These are phyloP conservation scores for Sialis fuliginosa DNA, from an alignment of 2,888 invertebrate species.

Conservation along the genomic window DNA sequence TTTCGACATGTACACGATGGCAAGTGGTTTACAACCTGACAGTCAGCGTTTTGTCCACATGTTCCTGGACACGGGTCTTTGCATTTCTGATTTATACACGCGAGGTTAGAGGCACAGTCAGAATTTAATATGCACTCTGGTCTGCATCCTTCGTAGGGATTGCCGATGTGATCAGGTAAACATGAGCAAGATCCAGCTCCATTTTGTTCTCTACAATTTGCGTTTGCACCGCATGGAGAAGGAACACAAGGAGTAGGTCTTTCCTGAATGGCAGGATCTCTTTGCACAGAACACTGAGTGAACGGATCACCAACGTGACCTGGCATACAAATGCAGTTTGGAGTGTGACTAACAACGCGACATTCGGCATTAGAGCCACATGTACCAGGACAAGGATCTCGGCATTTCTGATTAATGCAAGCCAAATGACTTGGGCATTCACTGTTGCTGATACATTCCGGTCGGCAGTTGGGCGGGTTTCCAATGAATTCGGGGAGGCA, in stretches of 20 bases:
- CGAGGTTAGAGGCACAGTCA: constrained; percentile 43
- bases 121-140: constrained; percentile 48
- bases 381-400: constrained; percentile 51
- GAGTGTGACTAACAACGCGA: constrained; percentile 55
- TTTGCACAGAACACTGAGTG: constrained; percentile 32
- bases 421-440: constrained; percentile 52
- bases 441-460: constrained; percentile 62
- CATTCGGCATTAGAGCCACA: constrained; percentile 61
- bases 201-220: constrained; percentile 43
- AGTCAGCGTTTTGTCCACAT: constrained; percentile 48
- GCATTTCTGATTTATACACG: constrained; percentile 48
- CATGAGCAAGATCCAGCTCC: constrained; percentile 30
- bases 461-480: constrained; percentile 57
- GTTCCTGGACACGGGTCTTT: constrained; percentile 49
- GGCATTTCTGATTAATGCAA: constrained; percentile 60
- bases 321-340: constrained; percentile 45
- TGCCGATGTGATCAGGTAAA: constrained; percentile 43
- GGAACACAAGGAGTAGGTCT: constrained; percentile 31
- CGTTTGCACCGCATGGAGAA: constrained; percentile 47
- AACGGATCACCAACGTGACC: constrained; percentile 65
- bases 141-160: constrained; percentile 49
- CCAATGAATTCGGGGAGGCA: constrained; percentile 50
- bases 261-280: constrained; percentile 23
- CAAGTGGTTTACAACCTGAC: constrained; percentile 32
- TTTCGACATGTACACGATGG: constrained; percentile 32